Conservation (phyloP, 2,797 vertebrate species). For the Neostethus bicornis region DNA sequence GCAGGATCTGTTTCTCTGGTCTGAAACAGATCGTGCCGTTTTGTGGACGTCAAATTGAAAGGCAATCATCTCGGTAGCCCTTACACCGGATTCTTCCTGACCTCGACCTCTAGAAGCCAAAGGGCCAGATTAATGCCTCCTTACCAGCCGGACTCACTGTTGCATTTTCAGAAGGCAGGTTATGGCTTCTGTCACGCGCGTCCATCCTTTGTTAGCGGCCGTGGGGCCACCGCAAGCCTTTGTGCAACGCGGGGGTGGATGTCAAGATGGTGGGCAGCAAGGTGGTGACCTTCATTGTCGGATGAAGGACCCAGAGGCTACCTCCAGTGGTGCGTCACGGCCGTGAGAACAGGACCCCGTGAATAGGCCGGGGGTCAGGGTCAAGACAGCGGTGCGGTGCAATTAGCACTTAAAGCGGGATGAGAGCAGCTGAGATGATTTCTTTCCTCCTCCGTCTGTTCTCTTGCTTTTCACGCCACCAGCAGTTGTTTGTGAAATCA, state of each 20-base stretch:
- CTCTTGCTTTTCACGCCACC: constrained; percentile 23
- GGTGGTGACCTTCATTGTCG: constrained; percentile 69
- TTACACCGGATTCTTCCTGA: constrained; percentile 38
- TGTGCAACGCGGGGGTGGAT: constrained; percentile 65
- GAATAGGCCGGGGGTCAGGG: constrained; percentile 66
- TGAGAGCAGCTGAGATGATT: constrained; percentile 58
- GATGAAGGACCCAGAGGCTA: constrained; percentile 50
- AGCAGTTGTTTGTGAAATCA: constrained; percentile 45
- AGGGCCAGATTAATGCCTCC: constrained; percentile 39
- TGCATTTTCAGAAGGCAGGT: constrained; percentile 57
- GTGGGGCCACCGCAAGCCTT: constrained; percentile 43
- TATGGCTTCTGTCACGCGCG: constrained; percentile 53
- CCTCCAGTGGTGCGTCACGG: constrained; percentile 62
- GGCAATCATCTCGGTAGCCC: constrained; percentile 12
- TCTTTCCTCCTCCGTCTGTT: constrained; percentile 46
- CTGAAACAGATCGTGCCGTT: background rate
- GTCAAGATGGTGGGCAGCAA: constrained; percentile 70
- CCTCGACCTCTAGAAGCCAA: constrained; percentile 26
- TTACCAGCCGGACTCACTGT: constrained; percentile 20
- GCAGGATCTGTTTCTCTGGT: background rate
- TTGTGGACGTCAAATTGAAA: constrained; percentile 12
- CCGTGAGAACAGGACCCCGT: constrained; percentile 72
- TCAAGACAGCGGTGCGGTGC: constrained; percentile 63
- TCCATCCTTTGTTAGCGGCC: constrained; percentile 43
- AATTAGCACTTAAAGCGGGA: constrained; percentile 74